Evolutionary conservation across 1,140 invertebrate species (phyloP), one percentile per base, ranked within the genome.

Genomic region (Wasmannia auropunctata): DNA sequence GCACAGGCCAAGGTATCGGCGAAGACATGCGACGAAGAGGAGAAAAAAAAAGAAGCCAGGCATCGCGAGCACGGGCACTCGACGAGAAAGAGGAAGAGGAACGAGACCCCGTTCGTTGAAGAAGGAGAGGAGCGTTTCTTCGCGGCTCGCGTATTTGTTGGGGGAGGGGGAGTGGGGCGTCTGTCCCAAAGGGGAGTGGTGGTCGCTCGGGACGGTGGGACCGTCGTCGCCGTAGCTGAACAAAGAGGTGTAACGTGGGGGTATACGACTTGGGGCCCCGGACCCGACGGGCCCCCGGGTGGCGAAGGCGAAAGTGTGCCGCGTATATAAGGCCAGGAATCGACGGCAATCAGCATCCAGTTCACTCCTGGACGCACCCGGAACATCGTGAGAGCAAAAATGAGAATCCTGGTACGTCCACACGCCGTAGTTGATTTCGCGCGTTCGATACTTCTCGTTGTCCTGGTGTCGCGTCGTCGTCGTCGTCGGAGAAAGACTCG

Each of bases 341-440:
- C 94, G 93, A 94, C 93, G 94, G 95, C 95, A 95, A 96, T 96
- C 96, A 96, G 95, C 96, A 97, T 96, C 96, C 96, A 97, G 96
- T 97, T 96, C 96, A 95, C 95, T 96, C 95, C 96, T 96, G 96
- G 96, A 96, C 96, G 95, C 95, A 96, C 95, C 95, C 95, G 94
- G 93, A 95, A 94, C 93, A 88, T 94, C 93, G 93, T 91, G 92
- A 94, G 91, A 91, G 87, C 80, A 92, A 95, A 95, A 95, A 95
- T 95, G 95, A 95, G 90, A 93, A 94, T 93, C 90, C 92, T 95
- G 95, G 95, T 95, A 95, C 93, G 94, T 95, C 63, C 19, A 51
- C 8, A n/a, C 16, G 22, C n/a, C 31, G 31, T 56, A 72, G 19
- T 49, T n/a, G 70, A 31, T 3, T 25, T 54, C 28, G 67, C 28